Evolutionary conservation across 2,113 vertebrate genomes (phyloP).

Genomic region (Salvelinus sp.): DNA sequence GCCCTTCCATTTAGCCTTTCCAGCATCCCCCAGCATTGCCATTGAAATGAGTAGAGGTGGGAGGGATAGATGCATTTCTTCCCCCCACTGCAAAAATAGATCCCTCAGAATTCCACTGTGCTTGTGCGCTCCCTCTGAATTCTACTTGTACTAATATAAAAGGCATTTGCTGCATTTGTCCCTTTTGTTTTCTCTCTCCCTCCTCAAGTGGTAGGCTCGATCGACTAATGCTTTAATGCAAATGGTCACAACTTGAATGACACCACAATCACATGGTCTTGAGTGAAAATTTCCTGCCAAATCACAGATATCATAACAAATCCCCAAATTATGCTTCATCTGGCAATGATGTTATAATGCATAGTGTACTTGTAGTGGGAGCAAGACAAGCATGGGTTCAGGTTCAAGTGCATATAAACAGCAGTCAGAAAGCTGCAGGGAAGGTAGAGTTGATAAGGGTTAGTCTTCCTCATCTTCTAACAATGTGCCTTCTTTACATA

Average conservation of each 20-base stretch:
- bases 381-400: not conserved
- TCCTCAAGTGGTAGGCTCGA: no score
- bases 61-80: conserved; percentile 14
- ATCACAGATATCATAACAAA: not conserved
- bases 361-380: not conserved
- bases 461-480: not conserved
- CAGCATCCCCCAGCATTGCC: conserved; percentile 6
- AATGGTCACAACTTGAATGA: not conserved
- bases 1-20: conserved; percentile 22
- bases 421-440: not conserved
- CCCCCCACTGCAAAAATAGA: conserved; percentile 3
- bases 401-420: not conserved
- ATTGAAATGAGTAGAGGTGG: conserved; percentile 17
- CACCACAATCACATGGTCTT: not conserved
- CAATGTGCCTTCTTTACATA: not conserved
- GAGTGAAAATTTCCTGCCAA: not conserved
- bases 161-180: not conserved
- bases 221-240: no score
- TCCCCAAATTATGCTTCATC: not conserved
- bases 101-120: conserved; percentile 10
- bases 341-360: conserved; percentile 9
- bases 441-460: conserved; percentile 7
- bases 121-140: not conserved
- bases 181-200: not conserved
- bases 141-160: not conserved